Percentiles rank a stretch among this genome's conserved stretches.
Evolutionary conservation across 2,888 invertebrate genomes (phyloP).

Genomic region (Drosophila parthenogenetica): DNA sequence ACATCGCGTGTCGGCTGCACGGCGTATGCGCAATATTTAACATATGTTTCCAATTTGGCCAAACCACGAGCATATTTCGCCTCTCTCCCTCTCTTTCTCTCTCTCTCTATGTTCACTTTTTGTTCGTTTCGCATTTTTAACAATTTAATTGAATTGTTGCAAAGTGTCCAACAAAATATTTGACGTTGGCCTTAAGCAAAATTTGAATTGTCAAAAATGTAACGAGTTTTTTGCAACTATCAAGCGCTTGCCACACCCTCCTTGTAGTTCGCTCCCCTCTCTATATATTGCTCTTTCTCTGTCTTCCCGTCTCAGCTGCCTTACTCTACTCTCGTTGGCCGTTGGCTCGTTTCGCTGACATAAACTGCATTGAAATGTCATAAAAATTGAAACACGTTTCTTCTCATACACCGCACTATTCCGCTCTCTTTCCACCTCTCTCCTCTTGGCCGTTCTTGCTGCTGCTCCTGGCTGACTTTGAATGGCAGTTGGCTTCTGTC

Average conservation of each 20-base stretch:
- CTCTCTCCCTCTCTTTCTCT: neutral
- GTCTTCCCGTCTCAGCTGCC: neutral
- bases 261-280: neutral
- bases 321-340: constrained; percentile 20
- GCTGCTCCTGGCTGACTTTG: constrained; percentile 50
- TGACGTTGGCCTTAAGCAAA: constrained; percentile 49
- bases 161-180: constrained; percentile 60
- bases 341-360: constrained; percentile 69
- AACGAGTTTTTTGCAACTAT: constrained; percentile 55
- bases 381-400: constrained; percentile 77
- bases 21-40: constrained; percentile 55
- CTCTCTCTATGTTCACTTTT: neutral
- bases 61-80: constrained; percentile 7
- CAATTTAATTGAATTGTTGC: constrained; percentile 69
- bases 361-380: constrained; percentile 81
- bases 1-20: constrained; percentile 26
- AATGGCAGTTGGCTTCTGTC: constrained; percentile 60
- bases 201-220: constrained; percentile 75
- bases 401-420: constrained; percentile 30
- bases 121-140: constrained; percentile 29
- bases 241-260: neutral
- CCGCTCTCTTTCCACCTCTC: neutral
- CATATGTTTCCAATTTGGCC: constrained; percentile 32
- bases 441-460: neutral
- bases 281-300: neutral